Base-by-base conservation (phyloP, 2,888 invertebrate species). In the Aplocera efformata region DNA sequence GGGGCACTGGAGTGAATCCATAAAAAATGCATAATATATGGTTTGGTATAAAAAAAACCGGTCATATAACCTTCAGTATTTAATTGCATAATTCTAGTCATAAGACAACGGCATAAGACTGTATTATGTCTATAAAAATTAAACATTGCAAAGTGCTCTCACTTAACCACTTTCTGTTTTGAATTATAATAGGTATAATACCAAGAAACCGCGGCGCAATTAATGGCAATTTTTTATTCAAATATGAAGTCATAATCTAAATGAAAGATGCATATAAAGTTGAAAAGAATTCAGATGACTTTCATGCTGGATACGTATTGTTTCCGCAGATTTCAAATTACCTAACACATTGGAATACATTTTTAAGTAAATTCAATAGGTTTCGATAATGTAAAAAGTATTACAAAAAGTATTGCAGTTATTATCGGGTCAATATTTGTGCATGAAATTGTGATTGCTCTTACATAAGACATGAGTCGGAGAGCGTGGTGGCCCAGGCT, bases 91-190 rank as follows among this genome's bases (percentile, higher is more conserved):
- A 52, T 37, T 42, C 32, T 35, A 42, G 48, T 43, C 29, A 42
- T 53, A 45, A 52, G 34, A 39, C 40, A 42, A 30, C 42, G 48
- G 42, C 42, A 44, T 47, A 45, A 41, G 28, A 39, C 39, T 34
- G 41, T 46, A 48, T 46, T 43, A 37, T 45, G 48, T 40, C 42
- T 49, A 42, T 29, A 48, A 49, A 55, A 45, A 43, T 42, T 48
- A 44, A 56, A 51, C 46, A 50, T 39, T 36, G 37, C 52, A 51
- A 60, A 63, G 57, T 63, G 63, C 67, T 65, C 67, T 70, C 72
- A 68, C 72, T 79, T 72, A 52, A 17, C 76, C 77, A 72, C 82
- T 82, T 80, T 81, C 81, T 79, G 79, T 70, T 67, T 74, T 74
- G 69, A 68, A 52, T 50, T 53, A 42, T 48, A 38, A 47, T 47